Evolutionary conservation across 2,888 invertebrate genomes (phyloP).

Genomic region (Epistrophella euchroma): DNA sequence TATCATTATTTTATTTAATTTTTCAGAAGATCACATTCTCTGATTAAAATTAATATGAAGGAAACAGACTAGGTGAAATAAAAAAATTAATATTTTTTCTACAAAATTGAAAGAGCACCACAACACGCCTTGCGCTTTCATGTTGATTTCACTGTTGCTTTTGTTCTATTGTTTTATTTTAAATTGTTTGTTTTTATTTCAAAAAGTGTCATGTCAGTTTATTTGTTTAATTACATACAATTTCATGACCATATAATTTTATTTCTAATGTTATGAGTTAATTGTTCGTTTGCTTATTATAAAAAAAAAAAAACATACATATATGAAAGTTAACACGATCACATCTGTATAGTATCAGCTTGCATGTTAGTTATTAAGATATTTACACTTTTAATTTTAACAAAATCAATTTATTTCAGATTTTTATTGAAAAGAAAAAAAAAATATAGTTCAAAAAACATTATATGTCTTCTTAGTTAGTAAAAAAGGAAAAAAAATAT

Average conservation of each 20-base stretch:
- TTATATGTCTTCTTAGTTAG: conserved; percentile 83
- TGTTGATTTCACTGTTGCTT: conserved; percentile 53
- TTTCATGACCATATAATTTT: conserved; percentile 31
- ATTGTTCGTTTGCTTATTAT: conserved; percentile 36
- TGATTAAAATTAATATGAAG: conserved; percentile 75
- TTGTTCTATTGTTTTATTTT: conserved; percentile 23
- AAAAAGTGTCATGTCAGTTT: conserved; percentile 3
- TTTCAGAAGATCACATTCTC: conserved; percentile 75
- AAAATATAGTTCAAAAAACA: conserved; percentile 84
- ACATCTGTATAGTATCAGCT: conserved; percentile 63
- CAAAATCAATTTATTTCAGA: conserved; percentile 84
- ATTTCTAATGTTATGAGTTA: conserved; percentile 31
- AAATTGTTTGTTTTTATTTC: conserved; percentile 8
- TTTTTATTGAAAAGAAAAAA: conserved; percentile 81
- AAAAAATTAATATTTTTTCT: conserved; percentile 53
- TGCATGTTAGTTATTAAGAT: conserved; percentile 70
- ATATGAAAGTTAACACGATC: conserved; percentile 42
- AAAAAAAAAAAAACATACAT: conserved; percentile 19
- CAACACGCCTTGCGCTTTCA: conserved; percentile 61
- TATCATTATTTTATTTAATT: conserved; percentile 62
- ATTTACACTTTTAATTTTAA: conserved; percentile 80
- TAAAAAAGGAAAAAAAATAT: conserved; percentile 78
- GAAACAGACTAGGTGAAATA: conserved; percentile 70
- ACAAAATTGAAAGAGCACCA: conserved; percentile 55
- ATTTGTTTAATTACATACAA: conserved; percentile 27